Evolutionary conservation across 2,797 vertebrate species (phyloP).

Genomic region (Falco concolor): DNA sequence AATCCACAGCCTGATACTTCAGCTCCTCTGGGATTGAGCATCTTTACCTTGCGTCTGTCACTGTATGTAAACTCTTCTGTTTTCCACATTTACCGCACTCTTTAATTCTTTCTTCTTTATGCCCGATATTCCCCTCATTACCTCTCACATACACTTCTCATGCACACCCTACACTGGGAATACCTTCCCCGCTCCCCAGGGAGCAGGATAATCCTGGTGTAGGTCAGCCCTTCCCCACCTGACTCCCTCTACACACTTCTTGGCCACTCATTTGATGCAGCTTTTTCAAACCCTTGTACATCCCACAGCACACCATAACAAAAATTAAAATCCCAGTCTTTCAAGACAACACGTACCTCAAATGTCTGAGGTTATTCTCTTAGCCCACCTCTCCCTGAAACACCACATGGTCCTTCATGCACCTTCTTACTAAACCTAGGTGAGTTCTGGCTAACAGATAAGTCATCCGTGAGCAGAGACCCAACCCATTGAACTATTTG

Average conservation of each 20-base stretch:
- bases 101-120: not conserved
- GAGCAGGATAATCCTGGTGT: not conserved
- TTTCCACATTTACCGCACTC: not conserved
- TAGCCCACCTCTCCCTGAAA: not conserved
- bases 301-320: not conserved
- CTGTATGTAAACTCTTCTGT: not conserved
- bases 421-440: not conserved
- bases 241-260: not conserved
- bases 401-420: fast-evolving
- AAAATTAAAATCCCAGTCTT: not conserved
- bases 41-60: not conserved
- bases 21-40: not conserved
- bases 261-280: not conserved
- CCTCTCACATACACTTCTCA: not conserved
- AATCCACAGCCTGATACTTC: not conserved
- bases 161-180: not conserved
- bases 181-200: not conserved
- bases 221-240: not conserved
- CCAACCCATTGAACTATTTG: not conserved
- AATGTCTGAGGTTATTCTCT: not conserved
- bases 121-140: not conserved
- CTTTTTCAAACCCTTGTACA: not conserved
- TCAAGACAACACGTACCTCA: not conserved
- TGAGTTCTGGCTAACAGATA: not conserved
- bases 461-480: not conserved